Evolutionary conservation across 1,140 invertebrate species (phyloP).

Genomic region (Drosophila pseudoananassae): DNA sequence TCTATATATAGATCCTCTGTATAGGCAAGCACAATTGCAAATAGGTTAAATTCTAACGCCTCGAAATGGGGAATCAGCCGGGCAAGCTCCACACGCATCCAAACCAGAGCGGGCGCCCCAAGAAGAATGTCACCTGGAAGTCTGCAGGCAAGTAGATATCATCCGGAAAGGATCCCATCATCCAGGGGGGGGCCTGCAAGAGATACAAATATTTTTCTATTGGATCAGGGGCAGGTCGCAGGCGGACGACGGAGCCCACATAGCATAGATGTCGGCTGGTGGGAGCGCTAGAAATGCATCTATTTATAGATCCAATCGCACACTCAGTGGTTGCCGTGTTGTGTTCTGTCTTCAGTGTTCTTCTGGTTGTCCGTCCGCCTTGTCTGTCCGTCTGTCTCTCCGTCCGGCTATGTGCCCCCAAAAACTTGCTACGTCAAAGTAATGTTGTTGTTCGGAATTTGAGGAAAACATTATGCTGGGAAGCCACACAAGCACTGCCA

Average conservation of each 20-base stretch:
- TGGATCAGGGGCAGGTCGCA: conserved; percentile 6
- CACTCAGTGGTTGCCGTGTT: conserved; percentile 79
- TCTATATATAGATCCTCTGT: conserved; percentile 79
- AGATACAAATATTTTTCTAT: neutral
- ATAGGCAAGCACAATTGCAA: conserved; percentile 73
- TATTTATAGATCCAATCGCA: conserved; percentile 78
- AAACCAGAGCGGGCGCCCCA: conserved; percentile 84
- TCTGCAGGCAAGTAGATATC: conserved; percentile 86
- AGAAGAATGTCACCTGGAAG: conserved; percentile 89
- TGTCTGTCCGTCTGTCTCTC: conserved; percentile 34
- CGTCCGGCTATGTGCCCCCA: conserved; percentile 59
- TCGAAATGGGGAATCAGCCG: conserved; percentile 82
- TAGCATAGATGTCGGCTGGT: conserved; percentile 40
- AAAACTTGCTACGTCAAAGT: conserved; percentile 67
- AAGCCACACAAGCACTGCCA: neutral
- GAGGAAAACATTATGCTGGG: conserved; percentile 22
- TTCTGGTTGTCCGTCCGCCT: conserved; percentile 29
- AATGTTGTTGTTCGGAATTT: conserved; percentile 56
- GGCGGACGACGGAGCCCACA: conserved; percentile 39
- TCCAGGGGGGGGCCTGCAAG: neutral
- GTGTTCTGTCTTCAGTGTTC: conserved; percentile 15
- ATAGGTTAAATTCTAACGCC: conserved; percentile 71
- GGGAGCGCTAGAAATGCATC: conserved; percentile 71
- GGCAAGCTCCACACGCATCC: conserved; percentile 75
- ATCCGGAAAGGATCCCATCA: neutral